Conservation (phyloP, 2,888 invertebrate species). For the Syrphus vitripennis region DNA sequence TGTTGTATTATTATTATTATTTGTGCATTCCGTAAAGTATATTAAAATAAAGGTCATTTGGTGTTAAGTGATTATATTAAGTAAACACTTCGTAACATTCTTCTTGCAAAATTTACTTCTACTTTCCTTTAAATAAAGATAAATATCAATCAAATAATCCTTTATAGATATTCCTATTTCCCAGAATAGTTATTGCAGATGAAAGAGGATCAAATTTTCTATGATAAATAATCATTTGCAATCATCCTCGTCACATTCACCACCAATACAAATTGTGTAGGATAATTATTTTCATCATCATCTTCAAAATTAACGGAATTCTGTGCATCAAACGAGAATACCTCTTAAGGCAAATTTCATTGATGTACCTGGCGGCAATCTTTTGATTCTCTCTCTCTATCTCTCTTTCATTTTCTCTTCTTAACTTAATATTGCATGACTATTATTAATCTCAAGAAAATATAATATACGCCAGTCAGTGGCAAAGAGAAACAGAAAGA, state of each 20-base stretch:
- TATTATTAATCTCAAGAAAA: slow-evolving; percentile 23
- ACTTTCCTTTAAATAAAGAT: too few species aligned
- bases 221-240: too few species aligned
- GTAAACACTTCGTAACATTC: too few species aligned
- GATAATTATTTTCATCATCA: not conserved
- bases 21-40: too few species aligned
- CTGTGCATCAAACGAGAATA: slow-evolving; percentile 40
- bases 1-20: too few species aligned
- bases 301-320: slow-evolving; percentile 44
- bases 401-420: not conserved
- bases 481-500: not conserved
- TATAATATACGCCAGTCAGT: slow-evolving; percentile 16
- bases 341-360: slow-evolving; percentile 31
- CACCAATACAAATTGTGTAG: not conserved
- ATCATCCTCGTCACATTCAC: not conserved
- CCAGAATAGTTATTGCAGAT: too few species aligned
- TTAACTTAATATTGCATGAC: not conserved
- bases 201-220: too few species aligned
- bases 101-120: too few species aligned
- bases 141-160: too few species aligned
- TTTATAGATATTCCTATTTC: too few species aligned
- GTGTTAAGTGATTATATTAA: too few species aligned
- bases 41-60: too few species aligned
- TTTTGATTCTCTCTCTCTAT: slow-evolving; percentile 1
- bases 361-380: slow-evolving; percentile 41